phyloP scores from a whole-genome alignment of 2,888 invertebrate genomes.

The Anthophora plumipes region DNA sequence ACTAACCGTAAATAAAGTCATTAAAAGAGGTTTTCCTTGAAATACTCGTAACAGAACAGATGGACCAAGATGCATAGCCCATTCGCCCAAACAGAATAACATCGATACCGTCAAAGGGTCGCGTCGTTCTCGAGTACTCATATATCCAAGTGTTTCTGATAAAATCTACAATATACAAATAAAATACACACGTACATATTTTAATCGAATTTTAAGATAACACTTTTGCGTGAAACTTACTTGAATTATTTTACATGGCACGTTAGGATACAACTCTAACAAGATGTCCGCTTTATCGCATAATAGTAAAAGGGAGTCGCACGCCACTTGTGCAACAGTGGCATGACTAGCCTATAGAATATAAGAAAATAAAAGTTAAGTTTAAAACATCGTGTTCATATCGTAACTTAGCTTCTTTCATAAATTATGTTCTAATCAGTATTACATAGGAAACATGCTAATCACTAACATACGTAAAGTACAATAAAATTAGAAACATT shows the following conservation, averaged over 20 bases:
- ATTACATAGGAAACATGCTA: constrained; percentile 22
- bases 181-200: background rate
- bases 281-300: constrained; percentile 92
- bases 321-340: constrained; percentile 93
- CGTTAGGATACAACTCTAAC: constrained; percentile 90
- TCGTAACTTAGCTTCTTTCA: background rate
- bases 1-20: constrained; percentile 90
- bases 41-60: constrained; percentile 87
- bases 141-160: constrained; percentile 85
- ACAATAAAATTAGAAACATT: constrained; percentile 33
- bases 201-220: background rate
- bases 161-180: constrained; percentile 81
- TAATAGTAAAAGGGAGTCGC: constrained; percentile 91
- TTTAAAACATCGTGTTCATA: background rate
- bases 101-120: constrained; percentile 91
- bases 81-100: constrained; percentile 95
- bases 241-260: constrained; percentile 88
- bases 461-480: constrained; percentile 21
- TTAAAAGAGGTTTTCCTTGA: constrained; percentile 86
- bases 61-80: constrained; percentile 94
- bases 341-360: constrained; percentile 79
- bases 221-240: constrained; percentile 75
- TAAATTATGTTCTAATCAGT: constrained; percentile 27
- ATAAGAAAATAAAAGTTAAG: background rate
- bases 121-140: constrained; percentile 84